phyloP scores from a whole-genome alignment of 2,113 vertebrate genomes.

The Semnornis frantzii region DNA sequence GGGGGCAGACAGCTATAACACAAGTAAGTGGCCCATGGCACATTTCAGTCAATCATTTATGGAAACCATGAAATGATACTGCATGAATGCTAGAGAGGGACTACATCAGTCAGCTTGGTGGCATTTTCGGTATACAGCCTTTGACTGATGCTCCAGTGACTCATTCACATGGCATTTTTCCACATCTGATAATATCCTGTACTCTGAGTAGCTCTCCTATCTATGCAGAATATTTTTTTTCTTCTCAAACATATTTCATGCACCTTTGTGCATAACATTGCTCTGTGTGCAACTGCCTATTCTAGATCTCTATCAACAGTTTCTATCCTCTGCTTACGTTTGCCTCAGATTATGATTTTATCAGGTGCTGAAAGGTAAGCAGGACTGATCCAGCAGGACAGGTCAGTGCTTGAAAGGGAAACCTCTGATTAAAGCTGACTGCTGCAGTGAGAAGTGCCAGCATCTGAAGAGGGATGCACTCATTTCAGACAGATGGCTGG shows the following conservation, averaged over 20 bases:
- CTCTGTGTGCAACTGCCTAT: neutral
- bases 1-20: neutral
- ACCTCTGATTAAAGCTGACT: neutral
- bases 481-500: neutral
- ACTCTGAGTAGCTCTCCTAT: slow-evolving; percentile 1
- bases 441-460: neutral
- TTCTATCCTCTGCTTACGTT: slow-evolving; percentile 38
- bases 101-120: neutral
- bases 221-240: slow-evolving; percentile 3
- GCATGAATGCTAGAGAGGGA: neutral
- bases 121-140: neutral
- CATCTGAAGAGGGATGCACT: neutral
- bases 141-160: slow-evolving; percentile 37
- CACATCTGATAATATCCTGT: slow-evolving; percentile 48
- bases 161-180: neutral
- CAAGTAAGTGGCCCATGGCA: neutral
- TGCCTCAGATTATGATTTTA: neutral
- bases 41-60: slow-evolving; percentile 5
- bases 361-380: slow-evolving; percentile 49
- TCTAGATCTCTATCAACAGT: slow-evolving; percentile 47
- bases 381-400: neutral
- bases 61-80: neutral
- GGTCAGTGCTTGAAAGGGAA: neutral
- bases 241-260: slow-evolving; percentile 50
- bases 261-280: slow-evolving; percentile 53